Percentiles rank a stretch among this genome's conserved stretches.
These are phyloP conservation scores for Eulemur albifrons DNA, from an alignment of 2,797 vertebrate genomes.

Conservation along the genomic window DNA sequence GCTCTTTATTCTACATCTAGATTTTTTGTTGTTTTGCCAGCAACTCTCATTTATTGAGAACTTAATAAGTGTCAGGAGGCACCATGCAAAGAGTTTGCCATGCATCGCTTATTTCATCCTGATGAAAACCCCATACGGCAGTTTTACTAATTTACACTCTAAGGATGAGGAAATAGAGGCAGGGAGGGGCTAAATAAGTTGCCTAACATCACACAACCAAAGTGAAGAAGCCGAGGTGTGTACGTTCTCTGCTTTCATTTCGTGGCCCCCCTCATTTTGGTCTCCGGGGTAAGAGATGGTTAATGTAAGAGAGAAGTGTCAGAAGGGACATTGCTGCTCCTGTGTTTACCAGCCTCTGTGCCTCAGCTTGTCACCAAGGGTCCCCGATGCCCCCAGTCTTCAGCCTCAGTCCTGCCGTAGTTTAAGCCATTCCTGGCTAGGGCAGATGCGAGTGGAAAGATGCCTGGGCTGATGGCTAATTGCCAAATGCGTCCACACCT, in stretches of 20 bases:
- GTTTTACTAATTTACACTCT: neutral
- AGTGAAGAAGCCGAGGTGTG: neutral
- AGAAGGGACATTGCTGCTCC: neutral
- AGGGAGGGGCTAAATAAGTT: neutral
- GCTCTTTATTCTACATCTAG: neutral
- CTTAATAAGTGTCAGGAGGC: neutral
- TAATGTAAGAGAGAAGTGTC: neutral
- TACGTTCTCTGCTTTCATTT: neutral
- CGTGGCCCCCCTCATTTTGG: neutral
- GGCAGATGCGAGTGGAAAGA: neutral
- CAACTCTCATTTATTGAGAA: neutral
- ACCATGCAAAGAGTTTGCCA: neutral
- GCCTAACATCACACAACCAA: neutral
- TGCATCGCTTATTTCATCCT: neutral
- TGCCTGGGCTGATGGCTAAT: neutral
- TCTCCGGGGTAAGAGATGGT: neutral
- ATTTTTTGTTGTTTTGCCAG: neutral
- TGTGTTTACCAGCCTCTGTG: no score
- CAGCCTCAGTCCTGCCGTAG: fast-evolving
- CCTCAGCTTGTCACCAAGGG: neutral
- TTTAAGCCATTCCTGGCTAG: neutral
- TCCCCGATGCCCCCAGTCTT: fast-evolving
- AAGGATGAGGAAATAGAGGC: neutral
- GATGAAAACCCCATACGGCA: neutral
- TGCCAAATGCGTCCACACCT: fast-evolving